Conservation (phyloP, 2,113 vertebrate genomes). For the Romanogobio albipinnatus region DNA sequence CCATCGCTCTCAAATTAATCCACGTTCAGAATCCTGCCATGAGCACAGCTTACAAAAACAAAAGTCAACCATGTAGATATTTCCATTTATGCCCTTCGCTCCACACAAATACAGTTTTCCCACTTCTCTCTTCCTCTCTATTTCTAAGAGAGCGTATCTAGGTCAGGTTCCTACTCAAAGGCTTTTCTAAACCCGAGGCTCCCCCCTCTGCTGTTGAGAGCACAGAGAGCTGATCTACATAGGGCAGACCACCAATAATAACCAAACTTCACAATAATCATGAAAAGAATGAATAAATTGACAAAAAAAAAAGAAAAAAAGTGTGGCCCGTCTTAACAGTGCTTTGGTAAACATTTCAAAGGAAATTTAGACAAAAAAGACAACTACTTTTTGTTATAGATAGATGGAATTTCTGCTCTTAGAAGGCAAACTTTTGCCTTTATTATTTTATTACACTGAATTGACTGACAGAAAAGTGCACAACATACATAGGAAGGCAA, state of each 20-base stretch:
- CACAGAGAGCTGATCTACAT: slow-evolving; percentile 44
- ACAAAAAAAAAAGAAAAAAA: neutral
- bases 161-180: slow-evolving; percentile 45
- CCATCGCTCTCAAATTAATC: slow-evolving; percentile 43
- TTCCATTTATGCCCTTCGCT: slow-evolving; percentile 41
- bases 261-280: slow-evolving; percentile 15
- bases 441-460: neutral
- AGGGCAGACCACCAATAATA: slow-evolving; percentile 29
- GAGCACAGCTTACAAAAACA: slow-evolving; percentile 47
- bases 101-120: slow-evolving; percentile 31
- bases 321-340: neutral
- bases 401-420: neutral
- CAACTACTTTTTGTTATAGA: neutral
- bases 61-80: slow-evolving; percentile 36
- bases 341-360: too few species aligned
- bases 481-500: neutral
- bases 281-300: neutral
- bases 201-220: slow-evolving; percentile 29
- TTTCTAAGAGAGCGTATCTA: slow-evolving; percentile 42
- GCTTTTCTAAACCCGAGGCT: slow-evolving; percentile 23
- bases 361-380: too few species aligned
- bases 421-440: neutral
- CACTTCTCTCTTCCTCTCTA: slow-evolving; percentile 8
- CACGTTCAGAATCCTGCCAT: slow-evolving; percentile 34
- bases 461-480: neutral